phyloP scores from a whole-genome alignment of 2,888 invertebrate genomes.

The Nymphalis polychloros region DNA sequence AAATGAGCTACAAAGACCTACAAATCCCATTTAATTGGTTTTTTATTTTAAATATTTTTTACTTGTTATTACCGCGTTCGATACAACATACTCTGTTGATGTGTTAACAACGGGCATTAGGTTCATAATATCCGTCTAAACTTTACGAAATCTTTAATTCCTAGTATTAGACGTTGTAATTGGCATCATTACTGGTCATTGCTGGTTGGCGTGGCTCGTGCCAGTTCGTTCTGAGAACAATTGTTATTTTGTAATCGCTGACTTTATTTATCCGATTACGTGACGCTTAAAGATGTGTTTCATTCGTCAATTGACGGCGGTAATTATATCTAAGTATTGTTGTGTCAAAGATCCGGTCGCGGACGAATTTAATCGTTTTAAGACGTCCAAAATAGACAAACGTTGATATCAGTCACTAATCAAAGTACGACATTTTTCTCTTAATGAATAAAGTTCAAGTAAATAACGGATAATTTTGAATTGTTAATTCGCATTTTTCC shows the following conservation, averaged over 20 bases:
- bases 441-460: no score
- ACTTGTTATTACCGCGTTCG: no score
- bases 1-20: no score
- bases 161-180: slow-evolving; percentile 23
- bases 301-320: slow-evolving; percentile 23
- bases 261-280: slow-evolving; percentile 15
- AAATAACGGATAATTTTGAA: no score
- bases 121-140: neutral
- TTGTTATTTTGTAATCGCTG: slow-evolving; percentile 23
- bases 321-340: slow-evolving; percentile 12
- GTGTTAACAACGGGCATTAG: neutral
- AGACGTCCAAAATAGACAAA: neutral
- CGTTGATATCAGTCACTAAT: neutral
- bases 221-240: slow-evolving; percentile 21
- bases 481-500: no score
- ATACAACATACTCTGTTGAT: no score
- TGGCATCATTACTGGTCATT: slow-evolving; percentile 27
- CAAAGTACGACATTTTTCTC: no score
- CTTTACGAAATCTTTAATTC: slow-evolving; percentile 14
- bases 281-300: slow-evolving; percentile 19
- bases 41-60: no score
- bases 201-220: slow-evolving; percentile 15
- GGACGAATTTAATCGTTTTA: neutral
- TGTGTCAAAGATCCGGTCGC: slow-evolving; percentile 7
- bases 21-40: no score